Evolutionary conservation across 2,888 invertebrate genomes (phyloP).

Genomic region (Calameuta idolon): DNA sequence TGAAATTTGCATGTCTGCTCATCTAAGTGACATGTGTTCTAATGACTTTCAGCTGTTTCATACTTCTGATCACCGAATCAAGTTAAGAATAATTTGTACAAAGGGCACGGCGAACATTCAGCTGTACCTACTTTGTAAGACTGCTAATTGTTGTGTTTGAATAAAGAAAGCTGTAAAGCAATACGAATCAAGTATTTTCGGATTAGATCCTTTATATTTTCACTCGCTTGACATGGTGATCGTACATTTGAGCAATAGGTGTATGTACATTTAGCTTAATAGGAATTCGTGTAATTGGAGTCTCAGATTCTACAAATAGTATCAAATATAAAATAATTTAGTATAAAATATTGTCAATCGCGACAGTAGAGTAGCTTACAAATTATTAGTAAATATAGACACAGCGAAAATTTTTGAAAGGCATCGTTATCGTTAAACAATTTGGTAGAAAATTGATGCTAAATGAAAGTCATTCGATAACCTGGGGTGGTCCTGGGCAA

Average conservation of each 20-base stretch:
- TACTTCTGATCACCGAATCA: background rate
- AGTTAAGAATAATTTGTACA: background rate
- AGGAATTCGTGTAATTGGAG: background rate
- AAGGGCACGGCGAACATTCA: background rate
- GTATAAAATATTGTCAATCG: background rate
- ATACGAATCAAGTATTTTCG: background rate
- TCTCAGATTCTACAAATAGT: background rate
- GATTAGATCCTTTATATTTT: background rate
- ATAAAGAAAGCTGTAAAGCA: conserved; percentile 33
- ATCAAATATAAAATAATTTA: background rate
- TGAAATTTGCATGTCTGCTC: background rate
- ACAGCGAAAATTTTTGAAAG: background rate
- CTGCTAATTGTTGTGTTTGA: conserved; percentile 54
- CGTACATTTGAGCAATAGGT: background rate
- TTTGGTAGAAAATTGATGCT: background rate
- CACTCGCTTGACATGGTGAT: background rate
- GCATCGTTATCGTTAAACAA: background rate
- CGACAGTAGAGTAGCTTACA: background rate
- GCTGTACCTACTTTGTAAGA: conserved; percentile 57
- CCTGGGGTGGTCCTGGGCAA: conserved; percentile 38
- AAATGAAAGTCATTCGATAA: conserved; percentile 40
- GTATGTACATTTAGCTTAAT: background rate
- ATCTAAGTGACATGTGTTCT: background rate
- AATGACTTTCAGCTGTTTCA: background rate
- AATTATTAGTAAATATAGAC: background rate